Evolutionary conservation across 2,797 vertebrate species (phyloP).

Genomic region (Acanthurus tractus): DNA sequence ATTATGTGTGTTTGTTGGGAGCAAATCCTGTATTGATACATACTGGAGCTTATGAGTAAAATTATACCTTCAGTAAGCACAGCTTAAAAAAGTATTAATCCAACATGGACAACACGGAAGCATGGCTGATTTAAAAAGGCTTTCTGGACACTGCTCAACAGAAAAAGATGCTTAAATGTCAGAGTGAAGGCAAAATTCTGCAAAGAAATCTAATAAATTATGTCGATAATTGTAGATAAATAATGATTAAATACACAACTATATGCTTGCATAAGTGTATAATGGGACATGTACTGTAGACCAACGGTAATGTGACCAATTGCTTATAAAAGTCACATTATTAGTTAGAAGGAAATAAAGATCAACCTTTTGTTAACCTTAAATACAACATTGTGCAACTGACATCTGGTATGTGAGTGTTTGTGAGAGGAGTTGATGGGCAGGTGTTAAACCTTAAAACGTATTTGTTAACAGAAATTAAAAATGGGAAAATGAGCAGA

Average conservation of each 20-base stretch:
- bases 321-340: neutral
- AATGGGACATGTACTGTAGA: neutral
- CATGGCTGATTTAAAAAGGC: neutral
- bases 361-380: too few relatives aligned
- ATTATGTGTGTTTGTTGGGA: neutral
- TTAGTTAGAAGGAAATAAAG: too few relatives aligned
- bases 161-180: neutral
- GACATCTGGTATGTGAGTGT: too few relatives aligned
- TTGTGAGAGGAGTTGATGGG: too few relatives aligned
- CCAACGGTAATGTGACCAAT: neutral
- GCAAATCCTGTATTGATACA: neutral
- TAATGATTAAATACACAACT: neutral
- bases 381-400: too few relatives aligned
- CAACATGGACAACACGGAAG: neutral
- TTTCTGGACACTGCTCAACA: neutral
- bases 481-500: too few relatives aligned
- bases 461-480: too few relatives aligned
- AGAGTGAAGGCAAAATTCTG: neutral
- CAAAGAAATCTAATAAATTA: neutral
- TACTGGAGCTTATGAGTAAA: slow-evolving; percentile 3
- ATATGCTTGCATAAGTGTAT: neutral
- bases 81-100: neutral
- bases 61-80: neutral
- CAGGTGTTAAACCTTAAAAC: too few relatives aligned
- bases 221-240: neutral